A percentile compares a stretch with the other conserved stretches of the same genome.
Evolutionary conservation across 2,113 vertebrate species (phyloP).

Genomic region (Odontophorus gujanensis): DNA sequence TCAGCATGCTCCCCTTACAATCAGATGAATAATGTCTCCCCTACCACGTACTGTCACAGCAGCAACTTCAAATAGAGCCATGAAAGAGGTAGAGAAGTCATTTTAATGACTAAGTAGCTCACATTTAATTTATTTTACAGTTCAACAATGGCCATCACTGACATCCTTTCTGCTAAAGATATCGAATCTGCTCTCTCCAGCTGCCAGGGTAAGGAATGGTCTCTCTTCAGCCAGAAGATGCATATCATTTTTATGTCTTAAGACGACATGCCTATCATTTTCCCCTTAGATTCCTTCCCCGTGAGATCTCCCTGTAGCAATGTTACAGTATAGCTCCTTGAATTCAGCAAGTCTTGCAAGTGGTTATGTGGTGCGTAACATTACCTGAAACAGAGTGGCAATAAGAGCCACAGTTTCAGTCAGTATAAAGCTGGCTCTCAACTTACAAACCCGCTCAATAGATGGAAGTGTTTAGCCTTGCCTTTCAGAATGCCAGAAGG

Average conservation of each 20-base stretch:
- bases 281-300: conserved; percentile 39
- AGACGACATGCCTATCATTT: conserved; percentile 54
- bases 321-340: neutral
- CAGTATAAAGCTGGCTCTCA: neutral
- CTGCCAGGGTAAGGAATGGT: conserved; percentile 78
- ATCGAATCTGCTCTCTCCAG: conserved; percentile 77
- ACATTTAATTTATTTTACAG: conserved; percentile 55
- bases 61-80: conserved; percentile 56
- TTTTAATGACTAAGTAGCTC: conserved; percentile 50
- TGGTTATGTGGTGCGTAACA: neutral
- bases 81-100: neutral
- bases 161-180: conserved; percentile 78
- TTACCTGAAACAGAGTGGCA: neutral
- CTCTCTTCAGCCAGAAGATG: conserved; percentile 47
- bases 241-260: conserved; percentile 63
- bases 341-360: conserved; percentile 1
- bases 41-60: conserved; percentile 40
- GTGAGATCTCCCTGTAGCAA: conserved; percentile 44
- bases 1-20: neutral
- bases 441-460: neutral
- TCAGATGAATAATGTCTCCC: conserved; percentile 28
- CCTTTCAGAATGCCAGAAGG: neutral
- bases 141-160: conserved; percentile 75
- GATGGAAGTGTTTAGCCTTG: neutral
- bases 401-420: neutral